These are phyloP conservation scores for Borostomias antarcticus DNA, from an alignment of 2,797 vertebrate species.

Conservation along the genomic window DNA sequence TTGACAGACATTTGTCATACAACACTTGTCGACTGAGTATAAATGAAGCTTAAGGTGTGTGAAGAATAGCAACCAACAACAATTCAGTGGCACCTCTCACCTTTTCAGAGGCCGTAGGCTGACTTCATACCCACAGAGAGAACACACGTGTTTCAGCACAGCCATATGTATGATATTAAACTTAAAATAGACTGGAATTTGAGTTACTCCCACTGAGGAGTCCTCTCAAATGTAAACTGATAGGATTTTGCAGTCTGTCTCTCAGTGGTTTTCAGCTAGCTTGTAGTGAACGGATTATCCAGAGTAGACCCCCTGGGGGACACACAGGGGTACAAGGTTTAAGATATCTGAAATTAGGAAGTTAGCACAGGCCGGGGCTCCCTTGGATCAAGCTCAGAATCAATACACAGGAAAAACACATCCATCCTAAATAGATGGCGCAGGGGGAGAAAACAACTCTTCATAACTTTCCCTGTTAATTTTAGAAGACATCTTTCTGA, in stretches of 20 bases:
- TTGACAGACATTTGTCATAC: too few species aligned
- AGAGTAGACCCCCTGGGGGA: conserved; percentile 6
- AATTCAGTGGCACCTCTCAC: conserved; percentile 37
- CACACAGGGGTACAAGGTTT: not conserved
- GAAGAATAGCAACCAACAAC: conserved; percentile 40
- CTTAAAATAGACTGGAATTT: conserved; percentile 75
- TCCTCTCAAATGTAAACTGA: conserved; percentile 55
- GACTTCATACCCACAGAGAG: conserved; percentile 39
- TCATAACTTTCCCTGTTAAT: conserved; percentile 63
- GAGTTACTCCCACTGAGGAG: conserved; percentile 76
- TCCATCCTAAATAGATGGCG: conserved; percentile 20
- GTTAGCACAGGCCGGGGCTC: conserved; percentile 14
- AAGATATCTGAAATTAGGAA: not conserved
- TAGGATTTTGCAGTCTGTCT: conserved; percentile 64
- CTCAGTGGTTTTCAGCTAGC: conserved; percentile 42
- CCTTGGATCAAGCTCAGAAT: conserved; percentile 21
- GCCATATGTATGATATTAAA: conserved; percentile 63
- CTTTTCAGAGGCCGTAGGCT: conserved; percentile 53
- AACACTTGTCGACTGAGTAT: too few species aligned
- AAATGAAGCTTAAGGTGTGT: too few species aligned
- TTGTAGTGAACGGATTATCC: conserved; percentile 44
- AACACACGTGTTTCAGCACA: conserved; percentile 53
- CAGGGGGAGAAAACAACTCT: conserved; percentile 45
- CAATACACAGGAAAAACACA: conserved; percentile 23
- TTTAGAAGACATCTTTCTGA: conserved; percentile 73